Conservation (phyloP, 2,797 vertebrate species). For the Anas flavirostris region DNA sequence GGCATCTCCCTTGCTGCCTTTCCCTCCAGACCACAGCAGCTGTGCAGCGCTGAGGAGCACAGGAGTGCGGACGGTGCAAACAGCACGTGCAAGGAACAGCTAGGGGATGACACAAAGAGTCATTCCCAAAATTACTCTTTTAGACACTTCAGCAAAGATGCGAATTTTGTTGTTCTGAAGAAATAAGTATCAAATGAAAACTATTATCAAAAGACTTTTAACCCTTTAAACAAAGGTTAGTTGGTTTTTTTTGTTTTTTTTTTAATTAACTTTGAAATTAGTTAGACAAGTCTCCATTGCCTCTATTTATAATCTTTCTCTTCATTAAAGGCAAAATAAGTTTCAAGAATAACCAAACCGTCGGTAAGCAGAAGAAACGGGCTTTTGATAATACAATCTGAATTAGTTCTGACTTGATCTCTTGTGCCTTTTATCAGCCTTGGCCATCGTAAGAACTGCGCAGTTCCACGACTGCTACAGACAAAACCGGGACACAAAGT, state of each 20-base stretch:
- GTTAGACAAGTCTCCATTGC: background rate
- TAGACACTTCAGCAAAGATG: background rate
- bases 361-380: slow-evolving; percentile 4
- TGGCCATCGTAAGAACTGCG: slow-evolving; percentile 8
- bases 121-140: background rate
- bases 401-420: slow-evolving; percentile 32
- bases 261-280: too few species aligned
- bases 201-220: background rate
- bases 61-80: background rate
- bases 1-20: background rate
- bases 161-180: background rate
- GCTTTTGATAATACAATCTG: slow-evolving; percentile 30
- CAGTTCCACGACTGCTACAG: background rate
- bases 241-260: too few species aligned
- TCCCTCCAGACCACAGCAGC: background rate
- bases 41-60: background rate
- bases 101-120: background rate
- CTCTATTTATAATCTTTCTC: background rate
- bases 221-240: background rate
- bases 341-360: slow-evolving; percentile 20
- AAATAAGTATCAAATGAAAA: background rate
- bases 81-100: fast-evolving
- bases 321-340: slow-evolving; percentile 2
- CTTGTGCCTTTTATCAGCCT: background rate
- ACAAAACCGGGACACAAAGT: background rate